Base-by-base conservation (phyloP, 2,113 vertebrate genomes). In the Perccottus glenii region DNA sequence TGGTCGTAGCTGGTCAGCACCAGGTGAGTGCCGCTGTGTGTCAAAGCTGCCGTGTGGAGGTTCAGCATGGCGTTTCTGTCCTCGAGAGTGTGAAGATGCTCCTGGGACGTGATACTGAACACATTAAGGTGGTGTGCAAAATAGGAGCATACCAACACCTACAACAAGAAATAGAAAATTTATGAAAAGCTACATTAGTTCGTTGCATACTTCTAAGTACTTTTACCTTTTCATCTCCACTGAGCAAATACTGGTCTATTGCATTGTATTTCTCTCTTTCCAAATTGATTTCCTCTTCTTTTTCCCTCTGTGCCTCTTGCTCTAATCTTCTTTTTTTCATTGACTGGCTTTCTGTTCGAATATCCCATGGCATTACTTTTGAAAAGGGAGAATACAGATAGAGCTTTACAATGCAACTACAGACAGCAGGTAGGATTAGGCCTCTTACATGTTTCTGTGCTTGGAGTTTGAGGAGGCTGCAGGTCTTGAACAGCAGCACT, bases 191-290 rank as follows among this genome's bases (percentile, higher is more conserved):
- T n/a, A n/a, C n/a, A n/a, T n/a, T n/a, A n/a, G n/a, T n/a, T n/a
- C n/a, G n/a, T n/a, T n/a, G 5, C 12, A 53, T 14, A 6, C 19
- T 33, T 35, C n/a, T n/a, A n/a, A n/a, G n/a, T n/a, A n/a, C n/a
- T n/a, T n/a, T n/a, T 57, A 92, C 85, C 73, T 89, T 90, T 78
- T 92, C 71, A 68, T 91, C 77, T 71, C 82, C 85, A 67, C 83
- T 92, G 32, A 92, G 79, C 12, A 88, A 68, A 59, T 89, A 92
- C 58, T 88, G 87, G 62, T 90, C 78, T 42, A 87, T 81, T 14
- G 71, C 56, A 71, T 88, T 90, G 59, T 53, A 74, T 27, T 90
- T 91, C 71, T 90, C 83, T 51, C 56, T 67, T 12, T 72, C 59
- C 46, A 90, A 64, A 27, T 78, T 65, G 27, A 82, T 50, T 43